phyloP scores from a whole-genome alignment of 2,888 invertebrate genomes.

The Tenthredo scrophulariae region DNA sequence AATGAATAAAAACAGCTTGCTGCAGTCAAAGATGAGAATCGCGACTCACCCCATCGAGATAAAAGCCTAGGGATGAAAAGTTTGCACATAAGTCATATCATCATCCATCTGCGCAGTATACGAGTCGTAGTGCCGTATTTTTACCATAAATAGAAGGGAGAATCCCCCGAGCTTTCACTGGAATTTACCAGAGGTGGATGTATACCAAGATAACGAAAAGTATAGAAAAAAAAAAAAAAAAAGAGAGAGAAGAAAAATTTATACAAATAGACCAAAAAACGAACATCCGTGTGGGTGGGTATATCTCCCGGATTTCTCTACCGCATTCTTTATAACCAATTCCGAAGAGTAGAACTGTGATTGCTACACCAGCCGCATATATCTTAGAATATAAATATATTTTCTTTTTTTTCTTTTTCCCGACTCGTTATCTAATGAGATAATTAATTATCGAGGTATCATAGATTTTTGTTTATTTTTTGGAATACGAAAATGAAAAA shows the following conservation, averaged over 20 bases:
- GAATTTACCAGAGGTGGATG: neutral
- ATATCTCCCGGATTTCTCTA: neutral
- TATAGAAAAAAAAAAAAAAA: neutral
- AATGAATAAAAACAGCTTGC: neutral
- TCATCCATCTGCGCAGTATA: neutral
- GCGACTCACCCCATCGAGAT: neutral
- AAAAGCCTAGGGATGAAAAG: conserved; percentile 25
- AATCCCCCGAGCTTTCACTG: neutral
- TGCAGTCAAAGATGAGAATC: neutral
- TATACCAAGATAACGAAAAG: neutral
- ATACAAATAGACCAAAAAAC: neutral
- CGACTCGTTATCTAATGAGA: neutral
- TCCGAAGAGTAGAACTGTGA: neutral
- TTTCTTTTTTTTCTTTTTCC: too few relatives aligned
- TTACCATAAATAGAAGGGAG: conserved; percentile 15
- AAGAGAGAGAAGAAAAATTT: neutral
- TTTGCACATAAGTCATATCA: conserved; percentile 22
- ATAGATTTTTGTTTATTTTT: neutral
- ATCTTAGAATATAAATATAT: too few relatives aligned
- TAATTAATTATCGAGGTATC: neutral
- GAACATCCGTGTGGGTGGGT: neutral
- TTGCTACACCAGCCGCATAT: too few relatives aligned
- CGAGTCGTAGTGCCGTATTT: neutral
- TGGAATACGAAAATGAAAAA: neutral
- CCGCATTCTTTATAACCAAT: neutral